phyloP scores from a whole-genome alignment of 2,888 invertebrate genomes.

The Acanthacorydalis orientalis region DNA sequence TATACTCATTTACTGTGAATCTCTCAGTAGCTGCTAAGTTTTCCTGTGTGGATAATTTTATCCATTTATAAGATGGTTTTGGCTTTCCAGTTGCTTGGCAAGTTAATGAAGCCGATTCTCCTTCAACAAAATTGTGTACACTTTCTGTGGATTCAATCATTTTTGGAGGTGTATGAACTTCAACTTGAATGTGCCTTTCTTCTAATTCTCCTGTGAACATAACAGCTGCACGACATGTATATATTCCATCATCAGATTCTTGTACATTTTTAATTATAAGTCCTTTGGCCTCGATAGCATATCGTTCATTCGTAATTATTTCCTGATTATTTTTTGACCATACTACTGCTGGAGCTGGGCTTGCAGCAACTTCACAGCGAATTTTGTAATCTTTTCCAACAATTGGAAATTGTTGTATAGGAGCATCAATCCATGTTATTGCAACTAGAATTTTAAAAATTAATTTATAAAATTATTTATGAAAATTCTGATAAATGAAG shows the following conservation, averaged over 20 bases:
- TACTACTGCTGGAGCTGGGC: constrained; percentile 69
- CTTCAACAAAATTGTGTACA: constrained; percentile 37
- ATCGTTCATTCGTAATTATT: constrained; percentile 51
- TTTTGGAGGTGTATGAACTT: constrained; percentile 60
- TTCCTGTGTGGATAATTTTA: constrained; percentile 52
- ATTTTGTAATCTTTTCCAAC: constrained; percentile 59
- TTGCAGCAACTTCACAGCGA: constrained; percentile 69
- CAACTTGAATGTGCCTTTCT: constrained; percentile 59
- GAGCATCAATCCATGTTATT: constrained; percentile 75
- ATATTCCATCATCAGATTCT: constrained; percentile 71
- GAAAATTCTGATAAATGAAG: not conserved
- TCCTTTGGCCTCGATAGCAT: constrained; percentile 57
- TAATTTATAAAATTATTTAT: not conserved
- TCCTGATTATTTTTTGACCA: constrained; percentile 67
- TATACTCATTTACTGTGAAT: constrained; percentile 50
- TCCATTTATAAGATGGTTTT: constrained; percentile 68
- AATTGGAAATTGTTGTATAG: constrained; percentile 65
- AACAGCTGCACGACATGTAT: constrained; percentile 77
- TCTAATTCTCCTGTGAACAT: constrained; percentile 62
- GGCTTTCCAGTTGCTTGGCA: constrained; percentile 77
- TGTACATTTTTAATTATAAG: constrained; percentile 59
- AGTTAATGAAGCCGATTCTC: constrained; percentile 53
- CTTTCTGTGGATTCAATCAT: constrained; percentile 48
- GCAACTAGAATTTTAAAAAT: constrained; percentile 41
- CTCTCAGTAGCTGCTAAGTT: constrained; percentile 52